phyloP scores from a whole-genome alignment of 2,113 vertebrate species.

The Oryzias celebensis region DNA sequence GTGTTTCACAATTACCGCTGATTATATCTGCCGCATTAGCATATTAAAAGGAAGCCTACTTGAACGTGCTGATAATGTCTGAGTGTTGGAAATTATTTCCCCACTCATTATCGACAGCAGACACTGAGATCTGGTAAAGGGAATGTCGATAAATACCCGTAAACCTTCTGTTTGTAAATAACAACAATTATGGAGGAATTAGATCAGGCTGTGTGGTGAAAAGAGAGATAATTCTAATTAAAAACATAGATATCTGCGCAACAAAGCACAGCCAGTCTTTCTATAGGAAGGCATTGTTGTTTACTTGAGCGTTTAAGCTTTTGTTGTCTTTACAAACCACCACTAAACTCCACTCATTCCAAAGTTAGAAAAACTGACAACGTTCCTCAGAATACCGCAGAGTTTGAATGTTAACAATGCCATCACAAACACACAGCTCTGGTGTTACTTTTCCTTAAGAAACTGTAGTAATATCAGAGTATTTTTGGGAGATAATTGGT shows the following conservation, averaged over 20 bases:
- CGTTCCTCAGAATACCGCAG: too few relatives aligned
- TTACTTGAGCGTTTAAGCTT: conserved; percentile 24
- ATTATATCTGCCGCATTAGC: conserved; percentile 74
- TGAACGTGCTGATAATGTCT: conserved; percentile 72
- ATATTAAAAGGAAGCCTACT: conserved; percentile 76
- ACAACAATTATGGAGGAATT: conserved; percentile 68
- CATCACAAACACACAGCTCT: too few relatives aligned
- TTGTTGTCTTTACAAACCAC: conserved; percentile 27
- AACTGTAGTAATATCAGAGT: too few relatives aligned
- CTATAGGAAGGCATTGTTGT: conserved; percentile 25
- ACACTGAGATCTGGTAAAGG: conserved; percentile 47
- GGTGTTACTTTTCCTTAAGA: too few relatives aligned
- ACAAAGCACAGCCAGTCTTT: conserved; percentile 25
- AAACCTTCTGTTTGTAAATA: conserved; percentile 71
- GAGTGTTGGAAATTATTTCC: conserved; percentile 71
- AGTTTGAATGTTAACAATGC: too few relatives aligned
- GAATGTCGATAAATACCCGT: conserved; percentile 58
- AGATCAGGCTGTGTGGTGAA: conserved; percentile 54
- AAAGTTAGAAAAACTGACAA: background rate
- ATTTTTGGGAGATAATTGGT: too few relatives aligned
- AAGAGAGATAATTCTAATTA: conserved; percentile 70
- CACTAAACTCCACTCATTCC: background rate
- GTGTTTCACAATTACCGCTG: conserved; percentile 75
- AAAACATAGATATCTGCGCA: conserved; percentile 49
- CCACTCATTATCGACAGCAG: conserved; percentile 65